Conservation (phyloP, 2,797 vertebrate species). For the Dipus sagitta region DNA sequence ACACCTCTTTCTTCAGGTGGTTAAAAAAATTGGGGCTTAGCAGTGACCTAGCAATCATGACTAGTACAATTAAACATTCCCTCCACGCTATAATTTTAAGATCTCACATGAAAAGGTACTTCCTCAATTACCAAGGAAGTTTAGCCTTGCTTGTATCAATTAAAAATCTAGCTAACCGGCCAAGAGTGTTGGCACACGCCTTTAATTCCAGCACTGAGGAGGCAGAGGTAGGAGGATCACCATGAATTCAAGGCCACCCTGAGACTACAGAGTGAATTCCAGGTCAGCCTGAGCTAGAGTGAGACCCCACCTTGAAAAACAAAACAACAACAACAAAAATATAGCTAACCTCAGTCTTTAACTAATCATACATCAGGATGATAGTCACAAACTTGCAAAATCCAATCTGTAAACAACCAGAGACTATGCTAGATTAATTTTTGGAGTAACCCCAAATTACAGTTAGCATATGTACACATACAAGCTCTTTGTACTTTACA, state of each 20-base stretch:
- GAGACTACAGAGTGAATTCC: too few species aligned
- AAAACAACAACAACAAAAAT: too few species aligned
- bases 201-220: too few species aligned
- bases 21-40: slow-evolving; percentile 16
- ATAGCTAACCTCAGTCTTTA: neutral
- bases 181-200: too few species aligned
- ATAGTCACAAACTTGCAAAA: neutral
- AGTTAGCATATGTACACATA: neutral
- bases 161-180: too few species aligned
- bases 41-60: neutral
- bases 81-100: neutral
- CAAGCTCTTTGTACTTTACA: neutral
- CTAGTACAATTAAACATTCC: neutral
- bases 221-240: too few species aligned
- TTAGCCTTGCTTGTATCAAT: too few species aligned
- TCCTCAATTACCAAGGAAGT: neutral
- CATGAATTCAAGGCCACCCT: too few species aligned
- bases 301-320: too few species aligned
- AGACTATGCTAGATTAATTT: neutral
- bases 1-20: neutral
- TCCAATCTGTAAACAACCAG: neutral
- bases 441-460: neutral
- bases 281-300: too few species aligned
- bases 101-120: neutral
- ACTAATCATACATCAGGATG: neutral